Percentiles rank a stretch among this genome's conserved stretches.
Conservation (phyloP, 2,797 vertebrate species). For the Zalophus californianus region DNA sequence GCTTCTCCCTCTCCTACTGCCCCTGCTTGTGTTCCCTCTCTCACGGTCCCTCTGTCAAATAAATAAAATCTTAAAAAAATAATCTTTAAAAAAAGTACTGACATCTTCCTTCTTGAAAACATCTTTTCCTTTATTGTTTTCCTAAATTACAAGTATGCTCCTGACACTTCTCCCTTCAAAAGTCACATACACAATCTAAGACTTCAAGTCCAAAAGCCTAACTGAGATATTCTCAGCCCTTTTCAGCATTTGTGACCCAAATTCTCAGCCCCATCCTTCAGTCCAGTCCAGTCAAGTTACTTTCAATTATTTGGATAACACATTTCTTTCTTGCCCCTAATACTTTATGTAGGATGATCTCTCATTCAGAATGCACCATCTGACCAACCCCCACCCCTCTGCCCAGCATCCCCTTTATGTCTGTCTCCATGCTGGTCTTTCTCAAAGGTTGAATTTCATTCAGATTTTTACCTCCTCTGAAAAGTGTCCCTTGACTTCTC, state of each 20-base stretch:
- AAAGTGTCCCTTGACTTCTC: neutral
- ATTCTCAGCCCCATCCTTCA: neutral
- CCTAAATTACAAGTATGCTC: neutral
- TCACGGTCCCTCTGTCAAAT: too few species aligned
- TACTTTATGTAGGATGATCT: neutral
- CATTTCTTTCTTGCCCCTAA: neutral
- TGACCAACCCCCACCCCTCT: neutral
- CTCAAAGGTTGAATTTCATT: neutral
- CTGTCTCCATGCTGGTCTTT: neutral
- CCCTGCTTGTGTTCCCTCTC: too few species aligned
- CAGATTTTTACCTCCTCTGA: neutral
- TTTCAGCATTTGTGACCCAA: neutral
- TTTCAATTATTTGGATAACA: neutral
- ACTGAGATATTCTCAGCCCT: neutral
- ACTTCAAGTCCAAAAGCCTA: neutral
- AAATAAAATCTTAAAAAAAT: too few species aligned
- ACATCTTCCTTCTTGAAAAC: neutral
- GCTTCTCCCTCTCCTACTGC: too few species aligned
- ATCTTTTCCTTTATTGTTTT: neutral
- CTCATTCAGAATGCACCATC: neutral
- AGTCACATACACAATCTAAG: neutral
- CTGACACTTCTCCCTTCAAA: neutral
- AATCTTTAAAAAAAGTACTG: neutral
- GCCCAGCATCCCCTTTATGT: neutral
- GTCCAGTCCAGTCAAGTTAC: neutral